phyloP scores from a whole-genome alignment of 2,113 vertebrate genomes.

The Notothenia rossii region DNA sequence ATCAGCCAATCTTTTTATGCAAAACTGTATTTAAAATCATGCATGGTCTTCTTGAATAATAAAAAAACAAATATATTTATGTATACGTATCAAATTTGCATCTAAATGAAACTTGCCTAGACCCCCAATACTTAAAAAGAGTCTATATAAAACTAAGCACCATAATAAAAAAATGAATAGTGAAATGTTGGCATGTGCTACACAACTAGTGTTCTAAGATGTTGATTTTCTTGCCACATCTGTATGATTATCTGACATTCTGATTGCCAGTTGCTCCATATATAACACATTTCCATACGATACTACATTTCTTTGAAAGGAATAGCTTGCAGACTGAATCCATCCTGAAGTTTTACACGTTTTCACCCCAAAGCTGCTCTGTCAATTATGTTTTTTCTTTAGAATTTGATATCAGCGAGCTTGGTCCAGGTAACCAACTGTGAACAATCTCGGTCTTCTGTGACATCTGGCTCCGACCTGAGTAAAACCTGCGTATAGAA shows the following conservation, averaged over 20 bases:
- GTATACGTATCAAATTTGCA: no score
- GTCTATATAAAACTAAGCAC: neutral
- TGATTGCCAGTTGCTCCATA: neutral
- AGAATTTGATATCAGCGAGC: neutral
- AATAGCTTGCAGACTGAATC: slow-evolving; percentile 4
- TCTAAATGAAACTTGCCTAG: no score
- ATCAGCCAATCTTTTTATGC: neutral
- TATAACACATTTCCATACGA: neutral
- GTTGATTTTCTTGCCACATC: neutral
- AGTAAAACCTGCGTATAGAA: slow-evolving; percentile 27
- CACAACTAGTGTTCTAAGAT: neutral
- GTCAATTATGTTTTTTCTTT: neutral
- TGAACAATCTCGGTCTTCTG: slow-evolving; percentile 18
- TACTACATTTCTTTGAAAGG: neutral
- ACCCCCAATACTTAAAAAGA: no score
- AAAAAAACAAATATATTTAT: no score
- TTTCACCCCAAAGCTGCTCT: neutral
- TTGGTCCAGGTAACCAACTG: neutral
- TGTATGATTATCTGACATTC: neutral
- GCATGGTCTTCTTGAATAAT: no score
- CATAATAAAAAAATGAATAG: neutral
- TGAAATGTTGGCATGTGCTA: neutral
- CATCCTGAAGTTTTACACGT: neutral
- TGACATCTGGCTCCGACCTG: slow-evolving; percentile 26
- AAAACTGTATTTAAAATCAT: neutral